phyloP scores from a whole-genome alignment of 1,140 invertebrate species.

The Pseudomyrmex dendroicus region DNA sequence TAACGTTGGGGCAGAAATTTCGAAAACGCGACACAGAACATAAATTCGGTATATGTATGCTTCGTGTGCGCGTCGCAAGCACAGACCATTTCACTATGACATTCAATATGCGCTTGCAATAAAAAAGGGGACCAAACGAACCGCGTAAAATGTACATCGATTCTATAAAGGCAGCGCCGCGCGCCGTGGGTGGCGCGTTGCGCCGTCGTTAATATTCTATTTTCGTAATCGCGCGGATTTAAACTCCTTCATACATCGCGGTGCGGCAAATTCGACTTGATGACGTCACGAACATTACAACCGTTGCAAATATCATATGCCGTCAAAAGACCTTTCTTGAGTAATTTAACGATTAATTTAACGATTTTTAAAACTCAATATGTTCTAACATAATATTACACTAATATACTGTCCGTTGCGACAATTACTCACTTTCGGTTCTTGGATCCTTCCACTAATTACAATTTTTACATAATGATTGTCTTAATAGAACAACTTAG shows the following conservation, averaged over 20 bases:
- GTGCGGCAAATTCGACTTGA: conserved; percentile 27
- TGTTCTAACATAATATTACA: no score
- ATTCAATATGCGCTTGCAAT: conserved; percentile 64
- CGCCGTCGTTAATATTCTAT: conserved; percentile 58
- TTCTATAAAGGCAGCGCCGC: conserved; percentile 31
- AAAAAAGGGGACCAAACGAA: conserved; percentile 67
- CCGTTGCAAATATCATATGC: conserved; percentile 50
- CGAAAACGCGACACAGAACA: neutral
- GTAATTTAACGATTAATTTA: neutral
- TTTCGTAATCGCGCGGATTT: conserved; percentile 55
- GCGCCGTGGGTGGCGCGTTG: conserved; percentile 39
- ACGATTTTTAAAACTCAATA: conserved; percentile 32
- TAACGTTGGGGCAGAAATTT: conserved; percentile 21
- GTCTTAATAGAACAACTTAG: no score
- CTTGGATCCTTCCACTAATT: no score
- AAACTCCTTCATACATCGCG: conserved; percentile 50
- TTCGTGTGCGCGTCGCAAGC: neutral
- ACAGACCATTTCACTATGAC: conserved; percentile 61
- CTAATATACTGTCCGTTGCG: no score
- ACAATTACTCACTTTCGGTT: no score
- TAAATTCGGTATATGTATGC: neutral
- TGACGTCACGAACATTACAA: neutral
- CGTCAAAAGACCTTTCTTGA: conserved; percentile 42
- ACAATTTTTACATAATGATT: no score
- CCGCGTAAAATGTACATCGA: conserved; percentile 57